A percentile compares a stretch with the other conserved stretches of the same genome.
Conservation (phyloP, 2,113 vertebrate species). For the Anolis sagrei region DNA sequence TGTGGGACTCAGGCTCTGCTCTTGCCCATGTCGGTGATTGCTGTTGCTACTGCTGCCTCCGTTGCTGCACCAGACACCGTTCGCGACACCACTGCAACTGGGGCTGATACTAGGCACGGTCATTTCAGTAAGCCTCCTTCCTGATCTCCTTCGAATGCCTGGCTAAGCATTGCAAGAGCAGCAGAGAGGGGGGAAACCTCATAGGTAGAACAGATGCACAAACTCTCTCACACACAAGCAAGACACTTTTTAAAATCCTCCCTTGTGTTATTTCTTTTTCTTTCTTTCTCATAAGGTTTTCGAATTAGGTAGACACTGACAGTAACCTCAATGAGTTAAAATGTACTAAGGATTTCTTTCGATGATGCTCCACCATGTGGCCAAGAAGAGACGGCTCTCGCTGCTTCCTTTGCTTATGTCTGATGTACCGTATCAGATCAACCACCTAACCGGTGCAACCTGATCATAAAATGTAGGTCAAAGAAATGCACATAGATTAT, state of each 20-base stretch:
- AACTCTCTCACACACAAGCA: neutral
- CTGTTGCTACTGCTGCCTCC: slow-evolving; percentile 58
- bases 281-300: neutral
- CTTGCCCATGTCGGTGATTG: slow-evolving; percentile 56
- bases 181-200: neutral
- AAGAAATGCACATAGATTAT: neutral
- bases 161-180: slow-evolving; percentile 12
- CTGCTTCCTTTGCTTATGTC: slow-evolving; percentile 24
- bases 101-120: slow-evolving; percentile 72
- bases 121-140: slow-evolving; percentile 63
- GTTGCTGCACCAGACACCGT: slow-evolving; percentile 41
- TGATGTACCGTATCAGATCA: neutral
- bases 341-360: neutral
- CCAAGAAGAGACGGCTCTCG: slow-evolving; percentile 1
- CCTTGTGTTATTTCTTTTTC: neutral
- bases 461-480: slow-evolving; percentile 21
- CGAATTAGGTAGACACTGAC: neutral
- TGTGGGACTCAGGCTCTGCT: slow-evolving; percentile 71
- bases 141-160: neutral
- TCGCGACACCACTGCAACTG: slow-evolving; percentile 65
- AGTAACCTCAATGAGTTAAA: neutral
- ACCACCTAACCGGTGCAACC: neutral
- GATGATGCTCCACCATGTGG: slow-evolving; percentile 47
- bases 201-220: neutral
- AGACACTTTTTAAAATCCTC: neutral